Percentiles rank a stretch among this genome's conserved stretches.
Conservation (phyloP, 2,888 invertebrate species). For the Ephialtes manifestator region DNA sequence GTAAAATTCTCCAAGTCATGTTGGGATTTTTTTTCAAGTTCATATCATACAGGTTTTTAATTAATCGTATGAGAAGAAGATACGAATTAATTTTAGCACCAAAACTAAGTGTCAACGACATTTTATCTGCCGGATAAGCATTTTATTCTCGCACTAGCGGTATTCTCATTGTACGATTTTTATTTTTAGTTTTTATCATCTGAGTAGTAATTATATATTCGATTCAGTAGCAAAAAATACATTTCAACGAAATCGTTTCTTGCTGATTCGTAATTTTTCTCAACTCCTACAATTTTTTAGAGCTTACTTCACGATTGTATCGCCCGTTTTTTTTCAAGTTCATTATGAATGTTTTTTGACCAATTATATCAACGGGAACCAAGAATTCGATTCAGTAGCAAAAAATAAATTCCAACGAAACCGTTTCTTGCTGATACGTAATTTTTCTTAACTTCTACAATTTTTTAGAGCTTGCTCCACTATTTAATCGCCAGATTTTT, state of each 20-base stretch:
- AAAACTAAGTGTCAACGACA: not conserved
- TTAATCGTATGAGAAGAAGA: not conserved
- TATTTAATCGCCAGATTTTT: not conserved
- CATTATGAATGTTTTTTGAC: not conserved
- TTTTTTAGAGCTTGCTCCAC: not conserved
- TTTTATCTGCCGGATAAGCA: not conserved
- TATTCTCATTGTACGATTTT: not conserved
- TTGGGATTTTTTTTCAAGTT: not conserved
- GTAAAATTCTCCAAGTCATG: not conserved
- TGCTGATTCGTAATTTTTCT: not conserved
- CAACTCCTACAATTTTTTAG: not conserved
- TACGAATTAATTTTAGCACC: not conserved
- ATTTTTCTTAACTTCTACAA: not conserved
- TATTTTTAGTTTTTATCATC: not conserved
- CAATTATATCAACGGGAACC: not conserved
- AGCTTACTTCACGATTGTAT: no score
- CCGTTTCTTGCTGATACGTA: not conserved
- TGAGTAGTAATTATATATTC: not conserved
- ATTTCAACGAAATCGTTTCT: not conserved
- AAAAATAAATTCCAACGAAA: not conserved
- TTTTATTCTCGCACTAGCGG: not conserved
- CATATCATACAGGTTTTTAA: not conserved
- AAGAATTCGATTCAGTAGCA: not conserved
- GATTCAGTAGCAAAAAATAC: not conserved
- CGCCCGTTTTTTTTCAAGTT: not conserved